Percentiles rank a stretch among this genome's conserved stretches.
These are phyloP conservation scores for Chascanopsetta lugubris DNA, from an alignment of 2,113 vertebrate species.

Conservation along the genomic window DNA sequence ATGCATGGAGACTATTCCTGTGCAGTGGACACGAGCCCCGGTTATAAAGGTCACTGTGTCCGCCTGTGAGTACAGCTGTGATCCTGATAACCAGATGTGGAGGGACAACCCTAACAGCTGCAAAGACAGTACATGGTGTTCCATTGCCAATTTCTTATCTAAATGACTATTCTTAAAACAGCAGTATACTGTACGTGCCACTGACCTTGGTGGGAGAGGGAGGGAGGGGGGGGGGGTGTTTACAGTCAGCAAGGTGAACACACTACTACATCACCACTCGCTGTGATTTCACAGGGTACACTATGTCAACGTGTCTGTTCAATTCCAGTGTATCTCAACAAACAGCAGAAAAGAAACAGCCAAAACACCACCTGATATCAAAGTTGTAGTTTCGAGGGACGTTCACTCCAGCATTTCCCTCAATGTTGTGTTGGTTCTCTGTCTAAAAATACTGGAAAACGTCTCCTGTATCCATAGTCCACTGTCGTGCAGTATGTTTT, in stretches of 20 bases:
- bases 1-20: too few species aligned
- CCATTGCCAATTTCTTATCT: slow-evolving; percentile 11
- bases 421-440: too few species aligned
- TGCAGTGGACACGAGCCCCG: too few species aligned
- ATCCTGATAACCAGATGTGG: neutral
- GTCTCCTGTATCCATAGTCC: too few species aligned
- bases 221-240: too few species aligned
- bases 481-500: too few species aligned
- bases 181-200: neutral
- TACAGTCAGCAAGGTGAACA: slow-evolving; percentile 1
- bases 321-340: neutral
- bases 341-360: too few species aligned
- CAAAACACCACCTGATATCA: too few species aligned
- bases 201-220: slow-evolving; percentile 28
- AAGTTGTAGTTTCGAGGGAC: too few species aligned
- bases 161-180: slow-evolving; percentile 1
- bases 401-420: too few species aligned
- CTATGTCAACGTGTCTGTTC: slow-evolving; percentile 24
- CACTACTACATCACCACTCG: slow-evolving; percentile 9
- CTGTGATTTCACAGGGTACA: neutral
- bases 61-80: slow-evolving; percentile 2
- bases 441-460: too few species aligned
- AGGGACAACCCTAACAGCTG: slow-evolving; percentile 2
- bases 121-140: slow-evolving; percentile 26
- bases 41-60: neutral